Percentiles rank a stretch among this genome's conserved stretches.
Conservation (phyloP, 2,888 invertebrate species). For the Gibbula magus region DNA sequence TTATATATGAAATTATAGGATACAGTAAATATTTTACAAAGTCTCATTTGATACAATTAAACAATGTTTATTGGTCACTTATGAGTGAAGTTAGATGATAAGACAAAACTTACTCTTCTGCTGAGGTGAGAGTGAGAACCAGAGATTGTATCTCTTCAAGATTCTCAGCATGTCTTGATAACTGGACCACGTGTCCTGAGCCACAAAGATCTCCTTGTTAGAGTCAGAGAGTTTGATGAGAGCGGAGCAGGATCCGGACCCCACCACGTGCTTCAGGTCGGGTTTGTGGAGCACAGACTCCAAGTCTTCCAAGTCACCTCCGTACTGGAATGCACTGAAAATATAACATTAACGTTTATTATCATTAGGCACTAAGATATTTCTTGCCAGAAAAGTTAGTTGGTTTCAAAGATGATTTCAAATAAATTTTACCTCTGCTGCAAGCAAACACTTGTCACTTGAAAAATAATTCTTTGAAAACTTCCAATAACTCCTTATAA, state of each 20-base stretch:
- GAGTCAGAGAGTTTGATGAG: conserved; percentile 81
- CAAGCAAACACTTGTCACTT: too few species aligned
- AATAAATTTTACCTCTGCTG: too few species aligned
- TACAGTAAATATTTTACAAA: too few species aligned
- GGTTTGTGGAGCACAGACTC: conserved; percentile 74
- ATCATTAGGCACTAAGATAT: neutral
- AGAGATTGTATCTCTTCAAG: conserved; percentile 88
- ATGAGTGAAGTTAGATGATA: too few species aligned
- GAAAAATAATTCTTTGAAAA: too few species aligned
- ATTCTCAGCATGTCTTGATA: conserved; percentile 89
- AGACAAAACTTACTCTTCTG: neutral
- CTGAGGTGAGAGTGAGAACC: conserved; percentile 36
- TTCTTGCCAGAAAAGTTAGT: neutral
- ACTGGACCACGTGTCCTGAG: conserved; percentile 88
- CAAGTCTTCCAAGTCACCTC: conserved; percentile 84
- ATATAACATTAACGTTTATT: neutral
- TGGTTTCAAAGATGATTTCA: too few species aligned
- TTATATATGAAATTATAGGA: too few species aligned
- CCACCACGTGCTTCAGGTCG: conserved; percentile 46
- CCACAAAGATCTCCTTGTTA: conserved; percentile 80
- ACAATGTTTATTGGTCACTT: too few species aligned
- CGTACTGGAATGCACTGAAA: conserved; percentile 57
- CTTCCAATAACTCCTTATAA: too few species aligned
- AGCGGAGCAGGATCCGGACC: conserved; percentile 80
- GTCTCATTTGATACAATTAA: too few species aligned